Evolutionary conservation across 2,888 invertebrate species (phyloP), one percentile per base, ranked within the genome.

Genomic region (Thecophora atra): DNA sequence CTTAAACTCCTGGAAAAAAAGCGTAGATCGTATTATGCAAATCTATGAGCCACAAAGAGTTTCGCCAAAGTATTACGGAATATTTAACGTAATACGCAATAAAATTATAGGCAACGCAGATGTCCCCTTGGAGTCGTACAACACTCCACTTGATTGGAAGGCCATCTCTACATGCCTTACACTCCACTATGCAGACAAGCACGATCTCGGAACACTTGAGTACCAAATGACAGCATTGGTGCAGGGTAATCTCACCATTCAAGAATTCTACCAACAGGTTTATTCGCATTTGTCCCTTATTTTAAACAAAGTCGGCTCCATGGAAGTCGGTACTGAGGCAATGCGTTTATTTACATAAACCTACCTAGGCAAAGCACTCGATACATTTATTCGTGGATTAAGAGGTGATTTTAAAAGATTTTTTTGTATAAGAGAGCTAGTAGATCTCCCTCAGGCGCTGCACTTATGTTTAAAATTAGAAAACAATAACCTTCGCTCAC

Each of bases 141-240:
- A n/a, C n/a, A 60, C 58, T 1, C 58, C 58, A 1, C 28, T 60
- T 7, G n/a, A 60, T 11, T 60, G 58, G 58, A 60, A 60, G 13
- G 6, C 7, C 1, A 60, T 58, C 26, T 51, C 28, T n/a, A 26
- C 26, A 24, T 75, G 73, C 51, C 62, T 73, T 1, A 75, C 72
- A 5, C 52, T 73, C 21, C 72, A 73, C 26, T 75, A 70, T 26
- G 73, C 73, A 5, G 75, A 75, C 52, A 73, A 72, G 13, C 47
- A 73, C 3, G 75, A 75, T 28, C 17, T n/a, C n/a, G n/a, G n/a
- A n/a, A n/a, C n/a, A n/a, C n/a, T n/a, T n/a, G n/a, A n/a, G n/a
- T n/a, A n/a, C n/a, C n/a, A n/a, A n/a, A n/a, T n/a, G n/a, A n/a
- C n/a, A n/a, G n/a, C n/a, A n/a, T n/a, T n/a, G n/a, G n/a, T n/a